Evolutionary conservation across 2,888 invertebrate genomes (phyloP).

Genomic region (Ernsta delagoae): DNA sequence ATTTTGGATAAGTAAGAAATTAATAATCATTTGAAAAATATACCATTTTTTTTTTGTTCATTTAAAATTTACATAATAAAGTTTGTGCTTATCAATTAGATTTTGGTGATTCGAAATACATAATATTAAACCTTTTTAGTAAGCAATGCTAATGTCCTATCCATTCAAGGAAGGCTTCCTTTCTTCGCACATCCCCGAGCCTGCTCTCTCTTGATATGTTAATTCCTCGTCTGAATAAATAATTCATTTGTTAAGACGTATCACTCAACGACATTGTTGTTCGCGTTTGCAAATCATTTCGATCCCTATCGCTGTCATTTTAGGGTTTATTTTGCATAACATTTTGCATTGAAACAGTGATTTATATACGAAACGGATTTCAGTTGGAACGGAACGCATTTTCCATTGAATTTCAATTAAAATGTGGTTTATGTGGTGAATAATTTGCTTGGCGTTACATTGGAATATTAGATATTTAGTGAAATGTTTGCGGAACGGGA

Average conservation of each 20-base stretch:
- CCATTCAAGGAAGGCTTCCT: neutral
- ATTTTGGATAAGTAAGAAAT: no score
- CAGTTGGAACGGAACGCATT: conserved; percentile 36
- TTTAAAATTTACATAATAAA: no score
- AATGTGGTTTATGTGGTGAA: conserved; percentile 36
- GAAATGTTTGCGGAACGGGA: conserved; percentile 28
- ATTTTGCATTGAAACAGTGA: conserved; percentile 29
- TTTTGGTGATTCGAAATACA: no score
- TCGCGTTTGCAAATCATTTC: conserved; percentile 34
- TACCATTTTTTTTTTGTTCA: no score
- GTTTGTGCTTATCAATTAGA: no score
- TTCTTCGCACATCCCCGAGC: conserved; percentile 32
- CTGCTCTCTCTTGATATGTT: conserved; percentile 76
- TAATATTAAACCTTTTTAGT: neutral
- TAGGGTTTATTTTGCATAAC: conserved; percentile 34
- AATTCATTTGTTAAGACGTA: conserved; percentile 79
- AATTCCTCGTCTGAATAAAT: conserved; percentile 81
- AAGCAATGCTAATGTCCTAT: conserved; percentile 10
- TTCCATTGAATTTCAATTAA: conserved; percentile 38
- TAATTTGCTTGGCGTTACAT: conserved; percentile 32
- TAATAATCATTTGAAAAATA: no score
- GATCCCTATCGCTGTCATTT: conserved; percentile 19
- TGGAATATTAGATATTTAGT: conserved; percentile 31
- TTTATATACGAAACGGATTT: conserved; percentile 34
- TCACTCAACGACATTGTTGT: conserved; percentile 70